Percentiles rank a stretch among this genome's conserved stretches.
Conservation (phyloP, 2,797 vertebrate species). For the Notoglanidium macrostoma region DNA sequence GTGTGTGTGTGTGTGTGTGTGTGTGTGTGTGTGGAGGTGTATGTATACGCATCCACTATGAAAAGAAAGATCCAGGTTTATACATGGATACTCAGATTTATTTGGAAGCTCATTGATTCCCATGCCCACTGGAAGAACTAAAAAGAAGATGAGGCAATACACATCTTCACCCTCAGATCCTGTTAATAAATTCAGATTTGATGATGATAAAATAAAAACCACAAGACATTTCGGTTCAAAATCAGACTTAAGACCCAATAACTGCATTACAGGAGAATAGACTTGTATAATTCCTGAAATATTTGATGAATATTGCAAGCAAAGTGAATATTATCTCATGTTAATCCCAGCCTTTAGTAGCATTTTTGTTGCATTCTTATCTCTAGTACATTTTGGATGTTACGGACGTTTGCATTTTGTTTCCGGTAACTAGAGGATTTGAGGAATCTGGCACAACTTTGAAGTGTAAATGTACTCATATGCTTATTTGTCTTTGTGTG, state of each 20-base stretch:
- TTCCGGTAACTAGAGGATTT: not conserved
- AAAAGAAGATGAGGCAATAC: conserved; percentile 13
- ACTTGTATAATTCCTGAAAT: not conserved
- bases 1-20: conserved; percentile 39
- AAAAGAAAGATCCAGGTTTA: conserved; percentile 49
- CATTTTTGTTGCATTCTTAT: not conserved
- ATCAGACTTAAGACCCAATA: not conserved
- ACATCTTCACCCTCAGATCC: not conserved
- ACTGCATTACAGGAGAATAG: not conserved
- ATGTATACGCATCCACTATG: conserved; percentile 42
- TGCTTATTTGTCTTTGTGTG: not conserved
- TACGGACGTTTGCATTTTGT: not conserved
- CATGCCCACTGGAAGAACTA: conserved; percentile 15
- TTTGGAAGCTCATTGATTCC: conserved; percentile 24
- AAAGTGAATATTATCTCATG: not conserved
- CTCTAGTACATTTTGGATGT: not conserved
- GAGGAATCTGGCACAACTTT: not conserved
- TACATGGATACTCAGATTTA: conserved; percentile 49
- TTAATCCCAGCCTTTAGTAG: not conserved
- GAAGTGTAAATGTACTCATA: not conserved
- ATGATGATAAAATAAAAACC: not conserved
- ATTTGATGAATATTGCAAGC: not conserved
- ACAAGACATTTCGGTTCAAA: not conserved
- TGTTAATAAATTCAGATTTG: not conserved
- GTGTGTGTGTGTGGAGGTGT: conserved; percentile 52